Conservation (phyloP, 1,140 invertebrate genomes). For the Macrocentrus cingulum region DNA sequence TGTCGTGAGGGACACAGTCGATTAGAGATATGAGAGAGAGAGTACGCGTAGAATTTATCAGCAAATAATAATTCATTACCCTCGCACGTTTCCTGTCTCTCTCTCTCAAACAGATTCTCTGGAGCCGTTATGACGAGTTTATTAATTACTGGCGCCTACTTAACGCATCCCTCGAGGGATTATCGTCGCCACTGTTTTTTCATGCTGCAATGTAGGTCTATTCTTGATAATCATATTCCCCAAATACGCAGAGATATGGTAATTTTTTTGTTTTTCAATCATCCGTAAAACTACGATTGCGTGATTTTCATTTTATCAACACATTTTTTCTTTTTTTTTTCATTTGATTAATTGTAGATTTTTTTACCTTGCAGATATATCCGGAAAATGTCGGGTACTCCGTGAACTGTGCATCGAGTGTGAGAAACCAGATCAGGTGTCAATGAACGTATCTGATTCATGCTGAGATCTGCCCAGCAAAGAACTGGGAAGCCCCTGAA, state of each 20-base stretch:
- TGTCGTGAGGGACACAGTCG: neutral
- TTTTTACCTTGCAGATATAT: conserved; percentile 75
- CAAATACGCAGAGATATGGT: too few relatives aligned
- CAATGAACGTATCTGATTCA: conserved; percentile 72
- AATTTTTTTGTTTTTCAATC: too few relatives aligned
- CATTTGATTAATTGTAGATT: neutral
- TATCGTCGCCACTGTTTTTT: too few relatives aligned
- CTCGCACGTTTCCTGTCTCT: conserved; percentile 2
- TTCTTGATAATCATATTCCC: too few relatives aligned
- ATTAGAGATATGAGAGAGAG: too few relatives aligned
- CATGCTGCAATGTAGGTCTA: too few relatives aligned
- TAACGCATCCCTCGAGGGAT: too few relatives aligned
- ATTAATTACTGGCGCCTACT: neutral
- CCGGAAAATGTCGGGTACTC: conserved; percentile 72
- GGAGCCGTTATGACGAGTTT: neutral
- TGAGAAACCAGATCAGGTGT: conserved; percentile 74
- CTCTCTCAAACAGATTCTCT: neutral
- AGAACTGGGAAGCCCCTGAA: conserved; percentile 77
- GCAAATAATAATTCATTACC: conserved; percentile 4
- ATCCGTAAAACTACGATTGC: too few relatives aligned
- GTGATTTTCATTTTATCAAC: too few relatives aligned
- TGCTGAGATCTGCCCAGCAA: conserved; percentile 75
- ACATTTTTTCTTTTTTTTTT: too few relatives aligned
- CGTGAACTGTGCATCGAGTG: conserved; percentile 74
- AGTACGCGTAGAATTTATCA: neutral